Percentiles rank a stretch among this genome's conserved stretches.
Evolutionary conservation across 37 sponge, comb jelly and placozoan species (phyloP).

Genomic region (Oopsacas minuta): DNA sequence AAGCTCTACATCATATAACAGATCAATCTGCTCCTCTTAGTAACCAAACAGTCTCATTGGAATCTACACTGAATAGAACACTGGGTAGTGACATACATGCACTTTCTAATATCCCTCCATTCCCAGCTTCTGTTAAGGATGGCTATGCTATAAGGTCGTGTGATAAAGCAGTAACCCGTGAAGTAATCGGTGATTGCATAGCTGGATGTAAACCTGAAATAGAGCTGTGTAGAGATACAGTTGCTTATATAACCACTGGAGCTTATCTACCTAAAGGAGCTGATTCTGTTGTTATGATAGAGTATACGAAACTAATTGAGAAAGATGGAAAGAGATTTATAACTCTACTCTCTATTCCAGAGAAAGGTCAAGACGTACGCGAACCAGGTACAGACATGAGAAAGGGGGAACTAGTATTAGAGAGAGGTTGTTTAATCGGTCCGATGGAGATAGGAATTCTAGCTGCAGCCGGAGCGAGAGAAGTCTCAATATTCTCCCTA

Average conservation of each 20-base stretch:
- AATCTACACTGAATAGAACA: not conserved
- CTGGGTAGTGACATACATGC: slow-evolving; percentile 32
- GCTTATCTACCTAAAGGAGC: slow-evolving; percentile 83
- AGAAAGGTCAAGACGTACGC: slow-evolving; percentile 26
- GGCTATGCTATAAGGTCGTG: slow-evolving; percentile 79
- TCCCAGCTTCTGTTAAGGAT: slow-evolving; percentile 91
- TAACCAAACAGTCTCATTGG: not conserved
- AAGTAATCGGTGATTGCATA: not conserved
- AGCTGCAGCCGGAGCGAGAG: slow-evolving; percentile 56
- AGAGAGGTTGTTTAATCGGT: slow-evolving; percentile 39
- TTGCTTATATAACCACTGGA: slow-evolving; percentile 70
- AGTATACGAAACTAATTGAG: slow-evolving; percentile 81
- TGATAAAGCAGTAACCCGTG: not conserved
- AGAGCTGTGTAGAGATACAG: slow-evolving; percentile 36
- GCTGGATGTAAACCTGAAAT: slow-evolving; percentile 12
- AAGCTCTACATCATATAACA: not conserved
- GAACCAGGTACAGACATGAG: slow-evolving; percentile 78
- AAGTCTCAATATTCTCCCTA: slow-evolving; percentile 33
- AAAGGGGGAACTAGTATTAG: slow-evolving; percentile 50
- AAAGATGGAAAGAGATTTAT: slow-evolving; percentile 58
- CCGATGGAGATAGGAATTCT: slow-evolving; percentile 77
- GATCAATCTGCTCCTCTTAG: not conserved
- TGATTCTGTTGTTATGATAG: slow-evolving; percentile 97
- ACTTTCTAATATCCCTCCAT: slow-evolving; percentile 61
- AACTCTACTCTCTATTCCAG: not conserved